Evolutionary conservation across 2,797 vertebrate species (phyloP), one percentile per base, ranked within the genome.

Genomic region (Mionectes olivaceus): DNA sequence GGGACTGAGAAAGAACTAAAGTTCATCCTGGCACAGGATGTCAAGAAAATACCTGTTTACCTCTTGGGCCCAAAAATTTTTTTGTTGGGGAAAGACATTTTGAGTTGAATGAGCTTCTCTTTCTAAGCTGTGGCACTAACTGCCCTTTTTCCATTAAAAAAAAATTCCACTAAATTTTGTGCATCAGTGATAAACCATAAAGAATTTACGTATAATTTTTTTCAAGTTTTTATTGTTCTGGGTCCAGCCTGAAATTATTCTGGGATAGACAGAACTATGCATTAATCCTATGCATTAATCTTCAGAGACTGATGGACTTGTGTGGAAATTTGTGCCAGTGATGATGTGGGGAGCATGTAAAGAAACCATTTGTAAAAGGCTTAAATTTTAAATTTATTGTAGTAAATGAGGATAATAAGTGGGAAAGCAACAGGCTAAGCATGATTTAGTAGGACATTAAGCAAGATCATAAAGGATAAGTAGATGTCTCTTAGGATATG

Each of bases 401-500:
- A 41, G 76, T 70, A 93, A 91, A 93, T 95, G 94, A 79, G 41
- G 67, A 49, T 89, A 6, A 7, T 87, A 94, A 93, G 74, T 77
- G 46, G 43, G 85, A 94, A 94, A 92, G 93, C 83, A 95, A 87
- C 60, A 89, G 56, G 56, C 85, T 90, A 79, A 95, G 78, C 71
- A 50, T 91, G 94, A 96, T 95, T 94, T 95, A 96, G 91, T 94
- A 90, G 70, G 70, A 94, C 64, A 91, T 93, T 93, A 93, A 50
- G n/a, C 2, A 23, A 91, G 89, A 90, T 84, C 85, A 79, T 96
- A 94, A 89, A 91, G 91, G 87, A 95, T 95, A 96, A 96, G 94
- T 92, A 84, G 83, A 84, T 70, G 64, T 90, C 95, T 94, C 87
- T 79, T 87, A 96, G 85, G 95, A 84, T 80, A 33, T 61, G 80